Evolutionary conservation across 2,113 vertebrate genomes (phyloP), one percentile per base, ranked within the genome.

Genomic region (Oophaga pumilio): DNA sequence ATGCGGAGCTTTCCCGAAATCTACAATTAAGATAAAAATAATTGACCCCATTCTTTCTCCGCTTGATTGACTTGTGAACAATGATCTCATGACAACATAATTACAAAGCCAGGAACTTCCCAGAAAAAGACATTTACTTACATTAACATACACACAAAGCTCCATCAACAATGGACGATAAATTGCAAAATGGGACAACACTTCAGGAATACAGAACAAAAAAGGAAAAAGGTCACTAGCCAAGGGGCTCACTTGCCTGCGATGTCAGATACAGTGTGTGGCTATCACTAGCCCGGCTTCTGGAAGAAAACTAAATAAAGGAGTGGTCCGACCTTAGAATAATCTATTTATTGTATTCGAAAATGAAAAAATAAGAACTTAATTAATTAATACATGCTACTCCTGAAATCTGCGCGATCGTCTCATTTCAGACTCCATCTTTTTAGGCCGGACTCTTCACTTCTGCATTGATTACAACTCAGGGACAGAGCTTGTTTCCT

Each of bases 1-100:
- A 28, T 22, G 57, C 56, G 43, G 6, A 80, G 18, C 57, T 10
- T 43, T 26, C 17, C 26, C 22, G 1, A 57, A 17, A 60, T 80
- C 78, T 60, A 59, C 13, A 80, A 80, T 60, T 80, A 80, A 18
- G 78, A 80, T 11, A n/a, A 81, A 28, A 64, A 81, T 43, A 33
- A 62, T 43, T 81, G 57, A 49, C 57, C 57, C 18, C 7, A 64
- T 81, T 81, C 74, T 53, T 49, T 64, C 76, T 26, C 5, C 28
- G 50, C 13, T 77, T 50, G 76, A 62, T n/a, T 81, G 52, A 57
- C 24, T 2, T 26, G 22, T 60, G 26, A 60, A 33, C 56, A 80
- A 33, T 15, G 20, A 28, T 33, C 79, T 12, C 26, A 62, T 81
- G 57, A 81, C 28, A 81, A 20, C 22, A 49, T 64, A 81, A 81